Percentiles rank a stretch among this genome's conserved stretches.
Evolutionary conservation across 2,888 invertebrate species (phyloP).

Genomic region (Belgica antarctica): DNA sequence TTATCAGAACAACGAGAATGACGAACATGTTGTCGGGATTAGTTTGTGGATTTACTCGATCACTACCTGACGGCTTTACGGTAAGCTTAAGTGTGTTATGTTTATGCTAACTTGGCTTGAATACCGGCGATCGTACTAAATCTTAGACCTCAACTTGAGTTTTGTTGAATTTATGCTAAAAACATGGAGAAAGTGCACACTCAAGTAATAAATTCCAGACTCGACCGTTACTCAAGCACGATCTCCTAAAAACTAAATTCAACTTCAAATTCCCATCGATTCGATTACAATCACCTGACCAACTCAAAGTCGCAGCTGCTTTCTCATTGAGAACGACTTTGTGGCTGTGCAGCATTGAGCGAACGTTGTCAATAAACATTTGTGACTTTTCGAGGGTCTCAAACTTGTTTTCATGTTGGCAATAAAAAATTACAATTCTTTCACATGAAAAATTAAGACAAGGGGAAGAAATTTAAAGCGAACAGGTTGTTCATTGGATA

Average conservation of each 20-base stretch:
- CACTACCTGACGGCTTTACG: constrained; percentile 38
- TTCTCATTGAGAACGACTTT: not conserved
- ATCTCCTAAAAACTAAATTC: too few relatives aligned
- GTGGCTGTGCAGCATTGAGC: too few relatives aligned
- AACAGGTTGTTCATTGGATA: constrained; percentile 31
- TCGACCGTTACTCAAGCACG: too few relatives aligned
- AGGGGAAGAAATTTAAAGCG: constrained; percentile 7
- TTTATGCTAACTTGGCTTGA: not conserved
- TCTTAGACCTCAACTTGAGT: too few relatives aligned
- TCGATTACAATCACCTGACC: not conserved
- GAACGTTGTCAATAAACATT: too few relatives aligned
- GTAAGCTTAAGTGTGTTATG: constrained; percentile 26
- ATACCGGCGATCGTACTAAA: too few relatives aligned
- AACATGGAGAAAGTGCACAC: too few relatives aligned
- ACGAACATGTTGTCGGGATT: constrained; percentile 60
- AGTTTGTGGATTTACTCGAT: constrained; percentile 58
- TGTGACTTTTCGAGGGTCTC: not conserved
- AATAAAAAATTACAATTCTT: not conserved
- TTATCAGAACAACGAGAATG: constrained; percentile 49
- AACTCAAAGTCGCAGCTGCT: not conserved
- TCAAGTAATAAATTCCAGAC: too few relatives aligned
- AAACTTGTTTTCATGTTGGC: not conserved
- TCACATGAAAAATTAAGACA: not conserved
- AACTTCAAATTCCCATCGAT: too few relatives aligned
- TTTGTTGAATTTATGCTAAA: too few relatives aligned